Percentiles rank a stretch among this genome's conserved stretches.
phyloP scores from a whole-genome alignment of 1,140 invertebrate genomes.

The Drosophila athabasca region DNA sequence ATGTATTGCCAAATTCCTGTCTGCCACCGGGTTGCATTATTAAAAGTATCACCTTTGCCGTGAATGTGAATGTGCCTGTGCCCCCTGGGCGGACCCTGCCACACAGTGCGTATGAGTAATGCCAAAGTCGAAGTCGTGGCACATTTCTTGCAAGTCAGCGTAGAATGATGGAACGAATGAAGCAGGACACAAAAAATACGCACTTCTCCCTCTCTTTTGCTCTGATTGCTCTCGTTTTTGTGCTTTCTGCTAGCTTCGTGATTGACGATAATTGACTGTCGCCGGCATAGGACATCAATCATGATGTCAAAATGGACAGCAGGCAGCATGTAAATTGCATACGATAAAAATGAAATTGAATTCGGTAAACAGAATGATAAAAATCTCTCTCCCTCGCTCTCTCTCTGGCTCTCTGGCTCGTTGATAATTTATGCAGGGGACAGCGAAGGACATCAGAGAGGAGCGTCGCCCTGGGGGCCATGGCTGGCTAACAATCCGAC shows the following conservation, averaged over 20 bases:
- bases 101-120: constrained; percentile 70
- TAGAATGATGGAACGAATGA: not conserved
- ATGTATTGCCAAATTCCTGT: constrained; percentile 51
- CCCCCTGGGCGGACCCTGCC: too few relatives aligned
- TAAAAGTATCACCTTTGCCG: constrained; percentile 12
- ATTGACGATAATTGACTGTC: constrained; percentile 82
- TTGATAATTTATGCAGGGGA: constrained; percentile 69
- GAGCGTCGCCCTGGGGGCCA: not conserved
- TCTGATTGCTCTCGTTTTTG: constrained; percentile 10
- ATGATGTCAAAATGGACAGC: constrained; percentile 78
- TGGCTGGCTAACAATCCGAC: not conserved
- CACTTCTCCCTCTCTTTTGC: constrained; percentile 6
- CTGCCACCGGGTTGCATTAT: constrained; percentile 35
- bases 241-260: constrained; percentile 54
- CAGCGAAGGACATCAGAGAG: too few relatives aligned
- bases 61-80: too few relatives aligned
- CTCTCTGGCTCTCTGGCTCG: not conserved
- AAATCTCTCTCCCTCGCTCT: constrained; percentile 44
- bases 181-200: constrained; percentile 8
- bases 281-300: constrained; percentile 74
- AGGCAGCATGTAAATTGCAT: constrained; percentile 75
- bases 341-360: constrained; percentile 79
- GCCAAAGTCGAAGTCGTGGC: not conserved
- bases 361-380: constrained; percentile 78
- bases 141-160: constrained; percentile 23